Evolutionary conservation across 2,113 vertebrate species (phyloP).

Genomic region (Rallus limicola): DNA sequence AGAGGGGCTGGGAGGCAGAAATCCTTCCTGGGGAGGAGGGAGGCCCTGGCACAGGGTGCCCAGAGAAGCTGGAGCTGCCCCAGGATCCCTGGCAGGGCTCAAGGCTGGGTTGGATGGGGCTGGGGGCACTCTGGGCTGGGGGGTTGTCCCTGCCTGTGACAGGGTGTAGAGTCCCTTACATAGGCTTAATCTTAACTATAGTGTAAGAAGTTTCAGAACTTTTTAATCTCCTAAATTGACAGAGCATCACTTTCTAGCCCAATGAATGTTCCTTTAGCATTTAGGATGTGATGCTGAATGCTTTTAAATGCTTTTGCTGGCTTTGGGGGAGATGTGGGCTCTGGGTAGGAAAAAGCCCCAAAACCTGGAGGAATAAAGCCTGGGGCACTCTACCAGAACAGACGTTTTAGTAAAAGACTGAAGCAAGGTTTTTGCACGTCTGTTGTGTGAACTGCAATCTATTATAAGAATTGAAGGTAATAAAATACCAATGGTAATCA

Average conservation of each 20-base stretch:
- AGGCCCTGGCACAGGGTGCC: too few relatives aligned
- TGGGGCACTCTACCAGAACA: not conserved
- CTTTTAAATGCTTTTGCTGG: not conserved
- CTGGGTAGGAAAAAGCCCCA: accelerated
- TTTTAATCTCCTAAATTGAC: not conserved
- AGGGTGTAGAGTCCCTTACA: not conserved
- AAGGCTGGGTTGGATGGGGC: too few relatives aligned
- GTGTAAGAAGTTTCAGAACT: not conserved
- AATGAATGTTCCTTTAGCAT: not conserved
- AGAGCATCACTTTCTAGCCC: accelerated
- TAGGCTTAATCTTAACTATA: not conserved
- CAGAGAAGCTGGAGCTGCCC: too few relatives aligned
- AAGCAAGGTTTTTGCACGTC: not conserved
- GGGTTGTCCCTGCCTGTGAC: too few relatives aligned
- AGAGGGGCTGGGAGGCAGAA: too few relatives aligned
- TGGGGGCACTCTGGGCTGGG: too few relatives aligned
- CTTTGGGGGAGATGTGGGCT: not conserved
- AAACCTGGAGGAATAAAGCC: accelerated
- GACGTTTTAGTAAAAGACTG: not conserved
- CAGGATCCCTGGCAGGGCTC: too few relatives aligned
- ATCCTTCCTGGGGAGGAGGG: too few relatives aligned
- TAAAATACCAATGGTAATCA: constrained; percentile 25
- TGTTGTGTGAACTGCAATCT: not conserved
- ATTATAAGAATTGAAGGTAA: not conserved
- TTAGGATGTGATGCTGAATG: not conserved